Base-by-base conservation (phyloP, 2,888 invertebrate species). In the Xanthostigma xanthostigma region DNA sequence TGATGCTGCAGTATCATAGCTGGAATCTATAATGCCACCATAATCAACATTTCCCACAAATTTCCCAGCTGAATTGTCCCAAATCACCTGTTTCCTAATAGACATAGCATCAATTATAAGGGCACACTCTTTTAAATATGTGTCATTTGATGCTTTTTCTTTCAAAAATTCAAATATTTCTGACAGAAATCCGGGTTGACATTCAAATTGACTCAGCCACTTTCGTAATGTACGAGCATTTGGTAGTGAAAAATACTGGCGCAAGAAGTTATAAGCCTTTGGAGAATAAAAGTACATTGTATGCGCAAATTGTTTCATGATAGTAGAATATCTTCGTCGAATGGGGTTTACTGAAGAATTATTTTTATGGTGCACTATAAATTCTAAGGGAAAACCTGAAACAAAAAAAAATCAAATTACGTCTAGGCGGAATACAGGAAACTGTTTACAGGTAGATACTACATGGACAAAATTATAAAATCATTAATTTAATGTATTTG, bases 211-310 rank as follows among this genome's bases (percentile, higher is more conserved):
- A 17, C 41, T 49, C 37, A 56, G 47, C 55, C 55, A 56, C 13
- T 49, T 50, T 12, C 55, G 14, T 12, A 58, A 55, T 9, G 55
- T 56, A 13, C 54, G n/a, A 34, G 48, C 51, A 50, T 53, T 53
- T 40, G 55, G 56, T 11, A 57, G 34, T n/a, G 43, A 35, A 51
- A 55, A 54, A 48, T 57, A 27, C 45, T 50, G 17, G 34, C 50
- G 36, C 10, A 55, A 9, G 50, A 56, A 56, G 33, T 52, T 48
- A 43, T 56, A 57, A n/a, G 56, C 53, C 43, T 57, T 57, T 6
- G 57, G 57, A 3, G 54, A 56, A 50, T 54, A 54, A 17, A 17
- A 17, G 17, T 17, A 17, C 17, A 17, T 17, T 17, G 17, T 17
- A 17, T 45, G 43, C 10, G 53, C 51, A 50, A 55, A 54, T 45